A percentile compares a stretch with the other conserved stretches of the same genome.
These are phyloP conservation scores for Sphecodes monilicornis DNA, from an alignment of 2,888 invertebrate genomes.

Conservation along the genomic window DNA sequence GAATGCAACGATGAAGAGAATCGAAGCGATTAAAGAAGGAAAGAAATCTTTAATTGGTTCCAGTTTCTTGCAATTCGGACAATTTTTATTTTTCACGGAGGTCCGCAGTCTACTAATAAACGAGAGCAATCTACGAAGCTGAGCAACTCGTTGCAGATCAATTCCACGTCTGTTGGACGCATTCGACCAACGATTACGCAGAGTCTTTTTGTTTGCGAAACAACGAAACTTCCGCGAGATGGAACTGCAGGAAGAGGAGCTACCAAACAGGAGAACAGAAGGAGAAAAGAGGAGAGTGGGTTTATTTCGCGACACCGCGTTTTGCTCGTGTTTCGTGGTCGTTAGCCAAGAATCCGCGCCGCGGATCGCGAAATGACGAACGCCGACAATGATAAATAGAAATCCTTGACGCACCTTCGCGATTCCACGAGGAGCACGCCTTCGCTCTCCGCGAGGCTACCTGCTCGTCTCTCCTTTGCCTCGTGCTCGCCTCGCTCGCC, in stretches of 20 bases:
- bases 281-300: neutral
- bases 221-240: neutral
- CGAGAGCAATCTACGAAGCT: no score
- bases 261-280: neutral
- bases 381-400: conserved; percentile 56
- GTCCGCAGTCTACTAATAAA: no score
- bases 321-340: conserved; percentile 13
- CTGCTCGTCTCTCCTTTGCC: conserved; percentile 17
- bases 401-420: conserved; percentile 66
- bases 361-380: conserved; percentile 16
- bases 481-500: neutral
- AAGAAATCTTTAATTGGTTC: no score
- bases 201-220: neutral
- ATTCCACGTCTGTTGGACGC: neutral
- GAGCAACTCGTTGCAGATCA: neutral
- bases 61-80: no score
- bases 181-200: neutral
- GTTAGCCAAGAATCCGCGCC: conserved; percentile 22
- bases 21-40: no score
- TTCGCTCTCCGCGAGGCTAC: conserved; percentile 29
- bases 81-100: no score
- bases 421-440: conserved; percentile 31
- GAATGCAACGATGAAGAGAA: no score
- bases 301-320: conserved; percentile 13
- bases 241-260: neutral